Conservation (phyloP, 2,888 invertebrate species). For the Ceriagrion tenellum region DNA sequence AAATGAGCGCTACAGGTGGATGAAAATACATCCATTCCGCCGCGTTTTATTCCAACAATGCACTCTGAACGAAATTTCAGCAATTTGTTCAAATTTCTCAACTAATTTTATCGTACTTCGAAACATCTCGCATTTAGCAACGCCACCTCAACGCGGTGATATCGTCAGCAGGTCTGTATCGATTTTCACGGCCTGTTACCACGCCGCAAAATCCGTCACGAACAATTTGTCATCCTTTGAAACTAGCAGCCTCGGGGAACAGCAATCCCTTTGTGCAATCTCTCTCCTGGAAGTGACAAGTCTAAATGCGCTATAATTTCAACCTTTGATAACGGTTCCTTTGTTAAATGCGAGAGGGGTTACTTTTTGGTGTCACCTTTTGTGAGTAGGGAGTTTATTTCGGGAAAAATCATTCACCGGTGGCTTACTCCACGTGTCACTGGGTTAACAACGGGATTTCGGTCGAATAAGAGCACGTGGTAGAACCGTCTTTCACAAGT, state of each 20-base stretch:
- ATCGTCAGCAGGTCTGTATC: neutral
- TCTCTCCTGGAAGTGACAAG: slow-evolving; percentile 1
- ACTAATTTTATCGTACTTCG: neutral
- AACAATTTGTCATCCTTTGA: neutral
- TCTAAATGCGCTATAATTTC: neutral
- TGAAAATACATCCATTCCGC: neutral
- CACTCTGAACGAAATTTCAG: neutral
- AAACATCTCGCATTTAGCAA: neutral
- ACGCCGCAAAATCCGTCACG: neutral
- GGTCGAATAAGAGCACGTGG: neutral
- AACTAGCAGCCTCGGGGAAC: neutral
- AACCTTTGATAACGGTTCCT: neutral
- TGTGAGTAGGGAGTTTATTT: neutral
- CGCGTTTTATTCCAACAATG: neutral
- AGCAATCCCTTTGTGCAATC: neutral
- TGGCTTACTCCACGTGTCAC: neutral
- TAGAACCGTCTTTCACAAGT: neutral
- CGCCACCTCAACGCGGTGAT: neutral
- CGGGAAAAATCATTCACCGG: neutral
- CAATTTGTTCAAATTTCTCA: neutral
- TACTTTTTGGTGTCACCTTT: neutral
- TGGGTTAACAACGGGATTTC: neutral
- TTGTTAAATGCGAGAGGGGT: neutral
- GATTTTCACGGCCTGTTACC: neutral
- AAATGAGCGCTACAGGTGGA: neutral